Evolutionary conservation across 2,113 vertebrate species (phyloP).

Genomic region (Rhea americana): DNA sequence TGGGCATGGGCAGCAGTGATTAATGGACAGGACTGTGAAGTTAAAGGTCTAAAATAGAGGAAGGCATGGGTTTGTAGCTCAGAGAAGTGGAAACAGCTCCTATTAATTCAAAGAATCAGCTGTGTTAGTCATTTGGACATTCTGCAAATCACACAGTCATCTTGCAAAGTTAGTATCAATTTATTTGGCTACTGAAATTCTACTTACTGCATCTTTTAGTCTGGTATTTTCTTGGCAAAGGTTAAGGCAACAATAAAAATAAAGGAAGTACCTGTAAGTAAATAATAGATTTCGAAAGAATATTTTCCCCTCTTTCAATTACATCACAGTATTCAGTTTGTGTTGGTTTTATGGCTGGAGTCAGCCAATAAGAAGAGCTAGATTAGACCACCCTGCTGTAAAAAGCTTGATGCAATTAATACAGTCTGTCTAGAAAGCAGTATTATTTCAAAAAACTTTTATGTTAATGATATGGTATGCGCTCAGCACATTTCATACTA

Average conservation of each 20-base stretch:
- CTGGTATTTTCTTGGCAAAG: constrained; percentile 74
- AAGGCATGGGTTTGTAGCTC: constrained; percentile 34
- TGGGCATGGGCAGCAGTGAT: constrained; percentile 54
- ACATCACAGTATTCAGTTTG: constrained; percentile 58
- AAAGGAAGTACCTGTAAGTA: constrained; percentile 77
- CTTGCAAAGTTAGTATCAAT: constrained; percentile 74
- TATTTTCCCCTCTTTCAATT: constrained; percentile 67
- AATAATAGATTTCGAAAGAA: constrained; percentile 72
- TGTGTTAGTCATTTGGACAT: constrained; percentile 64
- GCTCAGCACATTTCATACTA: constrained; percentile 70
- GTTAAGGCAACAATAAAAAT: constrained; percentile 74
- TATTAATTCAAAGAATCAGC: constrained; percentile 62
- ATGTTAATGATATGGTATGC: constrained; percentile 79
- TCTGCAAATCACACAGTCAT: constrained; percentile 70
- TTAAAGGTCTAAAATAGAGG: constrained; percentile 51
- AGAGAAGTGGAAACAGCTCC: constrained; percentile 37
- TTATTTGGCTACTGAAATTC: constrained; percentile 69
- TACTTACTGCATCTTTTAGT: constrained; percentile 65
- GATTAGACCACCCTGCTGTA: constrained; percentile 75
- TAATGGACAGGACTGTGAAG: constrained; percentile 30
- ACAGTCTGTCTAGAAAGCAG: constrained; percentile 75
- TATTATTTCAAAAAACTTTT: constrained; percentile 78
- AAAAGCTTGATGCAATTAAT: constrained; percentile 76
- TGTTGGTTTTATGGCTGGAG: constrained; percentile 62
- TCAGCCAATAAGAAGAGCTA: constrained; percentile 52